Base-by-base conservation (phyloP, 2,797 vertebrate genomes). In the Mustela erminea region DNA sequence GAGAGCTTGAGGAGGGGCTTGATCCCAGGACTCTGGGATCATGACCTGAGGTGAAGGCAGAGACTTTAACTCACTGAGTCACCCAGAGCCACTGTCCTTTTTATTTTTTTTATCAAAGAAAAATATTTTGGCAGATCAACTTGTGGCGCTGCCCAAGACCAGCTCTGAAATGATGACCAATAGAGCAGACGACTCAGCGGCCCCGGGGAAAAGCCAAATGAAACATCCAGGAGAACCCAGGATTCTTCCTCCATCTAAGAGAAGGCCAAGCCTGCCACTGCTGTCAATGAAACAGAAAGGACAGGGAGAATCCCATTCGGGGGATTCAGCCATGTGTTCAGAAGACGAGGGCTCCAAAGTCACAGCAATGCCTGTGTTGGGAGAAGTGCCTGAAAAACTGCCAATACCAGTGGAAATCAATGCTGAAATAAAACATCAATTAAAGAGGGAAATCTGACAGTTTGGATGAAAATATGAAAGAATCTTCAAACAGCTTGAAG, bases 381-480 rank as follows among this genome's bases (percentile, higher is more conserved):
- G 99, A 75, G 56, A 98, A 5, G 82, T 72, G 86, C 97, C 98
- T 2, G 98, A 98, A 78, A 97, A 97, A 0, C 95, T 98, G 60
- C 98, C 97, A 96, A 98, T 98, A 85, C 98, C 99, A 70, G 99
- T 99, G n/a, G 99, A 99, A 87, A 99, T 80, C 98, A 99, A 99
- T 18, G 99, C 99, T 12, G 99, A 99, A 97, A 98, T 99, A 93
- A 99, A 99, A 97, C 98, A 98, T 9, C 98, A 99, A 96, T 98
- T 99, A 97, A 99, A 99, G 98, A 99, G 99, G 97, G 99, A 99
- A 97, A 99, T 99, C 98, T 99, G 99, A 92, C 99, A 99, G 96
- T 99, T 99, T 6, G 99, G 99, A 95, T 98, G 99, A 98, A 99
- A 43, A 43, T 27, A 43, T 27, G 25, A 43, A 27, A 74, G 41